Evolutionary conservation across 2,113 vertebrate genomes (phyloP).

Genomic region (Eolophus roseicapilla): DNA sequence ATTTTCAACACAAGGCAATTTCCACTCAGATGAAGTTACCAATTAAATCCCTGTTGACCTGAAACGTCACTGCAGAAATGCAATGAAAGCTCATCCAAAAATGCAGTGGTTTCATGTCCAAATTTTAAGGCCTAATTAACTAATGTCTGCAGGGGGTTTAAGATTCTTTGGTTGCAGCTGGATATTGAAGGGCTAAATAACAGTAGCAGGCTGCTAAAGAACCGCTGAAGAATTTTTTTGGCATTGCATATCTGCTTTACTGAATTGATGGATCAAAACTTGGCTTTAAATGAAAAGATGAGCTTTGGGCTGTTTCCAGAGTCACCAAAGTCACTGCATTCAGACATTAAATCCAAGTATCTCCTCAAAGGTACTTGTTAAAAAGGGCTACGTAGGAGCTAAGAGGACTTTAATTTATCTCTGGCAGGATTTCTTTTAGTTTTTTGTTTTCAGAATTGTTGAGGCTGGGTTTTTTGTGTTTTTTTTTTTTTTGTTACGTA

Average conservation of each 20-base stretch:
- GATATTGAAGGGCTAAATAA: not conserved
- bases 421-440: not conserved
- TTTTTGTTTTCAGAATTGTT: not conserved
- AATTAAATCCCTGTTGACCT: not conserved
- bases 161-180: not conserved
- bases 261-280: not conserved
- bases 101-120: not conserved
- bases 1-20: not conserved
- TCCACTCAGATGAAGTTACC: not conserved
- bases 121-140: not conserved
- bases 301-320: not conserved
- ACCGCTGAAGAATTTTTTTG: not conserved
- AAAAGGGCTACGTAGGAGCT: not conserved
- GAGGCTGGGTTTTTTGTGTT: not conserved
- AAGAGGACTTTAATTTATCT: not conserved
- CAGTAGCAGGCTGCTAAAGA: conserved; percentile 37
- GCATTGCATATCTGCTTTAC: not conserved
- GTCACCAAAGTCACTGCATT: not conserved
- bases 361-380: not conserved
- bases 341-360: not conserved
- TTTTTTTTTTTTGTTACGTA: rapidly evolving
- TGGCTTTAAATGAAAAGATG: conserved; percentile 39
- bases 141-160: not conserved
- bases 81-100: not conserved
- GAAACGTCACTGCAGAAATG: not conserved